Conservation (phyloP, 2,888 invertebrate species). For the Dorcus hopei region DNA sequence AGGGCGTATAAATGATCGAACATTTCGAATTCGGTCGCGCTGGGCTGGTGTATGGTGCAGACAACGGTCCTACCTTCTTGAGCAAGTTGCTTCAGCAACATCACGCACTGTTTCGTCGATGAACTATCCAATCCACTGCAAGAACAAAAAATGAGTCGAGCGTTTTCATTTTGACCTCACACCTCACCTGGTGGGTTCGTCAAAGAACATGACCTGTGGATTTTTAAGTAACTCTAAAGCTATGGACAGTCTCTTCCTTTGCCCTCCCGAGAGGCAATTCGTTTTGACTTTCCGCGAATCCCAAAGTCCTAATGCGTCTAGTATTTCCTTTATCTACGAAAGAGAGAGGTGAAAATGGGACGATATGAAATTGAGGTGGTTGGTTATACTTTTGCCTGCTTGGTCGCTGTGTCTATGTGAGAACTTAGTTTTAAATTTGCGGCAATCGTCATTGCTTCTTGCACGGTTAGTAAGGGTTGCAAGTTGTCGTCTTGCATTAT, state of each 20-base stretch:
- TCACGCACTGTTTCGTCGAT: slow-evolving; percentile 78
- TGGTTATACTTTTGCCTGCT: slow-evolving; percentile 59
- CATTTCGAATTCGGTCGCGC: slow-evolving; percentile 79
- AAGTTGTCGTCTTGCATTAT: slow-evolving; percentile 86
- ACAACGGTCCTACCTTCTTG: slow-evolving; percentile 81
- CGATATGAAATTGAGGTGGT: neutral
- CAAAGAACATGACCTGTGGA: slow-evolving; percentile 89
- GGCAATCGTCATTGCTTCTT: slow-evolving; percentile 82
- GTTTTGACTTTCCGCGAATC: slow-evolving; percentile 66
- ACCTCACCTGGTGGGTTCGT: slow-evolving; percentile 87
- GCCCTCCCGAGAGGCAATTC: slow-evolving; percentile 78
- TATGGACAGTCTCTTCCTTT: slow-evolving; percentile 85
- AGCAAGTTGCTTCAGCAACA: slow-evolving; percentile 76
- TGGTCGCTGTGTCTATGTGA: slow-evolving; percentile 59
- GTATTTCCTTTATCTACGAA: slow-evolving; percentile 73
- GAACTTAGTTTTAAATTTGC: slow-evolving; percentile 81
- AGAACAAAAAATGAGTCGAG: slow-evolving; percentile 17
- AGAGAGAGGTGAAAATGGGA: slow-evolving; percentile 9
- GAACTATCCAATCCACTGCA: slow-evolving; percentile 77
- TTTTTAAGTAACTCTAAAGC: slow-evolving; percentile 89
- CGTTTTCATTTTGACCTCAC: neutral
- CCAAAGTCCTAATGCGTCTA: slow-evolving; percentile 72
- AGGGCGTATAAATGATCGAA: slow-evolving; percentile 86
- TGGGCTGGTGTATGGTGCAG: slow-evolving; percentile 90
- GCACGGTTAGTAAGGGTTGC: slow-evolving; percentile 77